Percentiles rank a stretch among this genome's conserved stretches.
These are phyloP conservation scores for Trididemnum miniatum DNA, from an alignment of 23 tunicate genomes.

Conservation along the genomic window DNA sequence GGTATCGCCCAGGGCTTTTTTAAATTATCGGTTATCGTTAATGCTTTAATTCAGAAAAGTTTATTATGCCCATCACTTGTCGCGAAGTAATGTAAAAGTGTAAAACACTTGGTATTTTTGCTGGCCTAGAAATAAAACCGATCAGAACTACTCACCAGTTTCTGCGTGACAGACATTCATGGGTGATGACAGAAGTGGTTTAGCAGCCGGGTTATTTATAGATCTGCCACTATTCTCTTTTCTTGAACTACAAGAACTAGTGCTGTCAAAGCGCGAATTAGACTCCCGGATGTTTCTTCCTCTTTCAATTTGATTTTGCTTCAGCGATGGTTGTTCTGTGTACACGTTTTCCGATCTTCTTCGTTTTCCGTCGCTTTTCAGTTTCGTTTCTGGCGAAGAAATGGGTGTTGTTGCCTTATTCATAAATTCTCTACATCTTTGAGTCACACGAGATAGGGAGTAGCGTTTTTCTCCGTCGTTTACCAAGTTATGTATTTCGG, in stretches of 20 bases:
- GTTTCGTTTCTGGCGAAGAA: conserved; percentile 23
- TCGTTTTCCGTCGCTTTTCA: not conserved
- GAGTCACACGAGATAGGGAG: conserved; percentile 33
- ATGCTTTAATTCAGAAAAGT: no score
- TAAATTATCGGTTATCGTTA: no score
- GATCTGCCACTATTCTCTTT: not conserved
- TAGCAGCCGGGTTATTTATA: not conserved
- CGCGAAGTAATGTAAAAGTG: no score
- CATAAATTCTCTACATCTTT: conserved; percentile 13
- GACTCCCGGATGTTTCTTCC: no score
- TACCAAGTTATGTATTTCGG: conserved; percentile 25
- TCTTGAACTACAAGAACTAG: conserved; percentile 39
- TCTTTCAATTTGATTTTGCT: not conserved
- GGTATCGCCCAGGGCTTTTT: no score
- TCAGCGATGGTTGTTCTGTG: conserved; percentile 43
- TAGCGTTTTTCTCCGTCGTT: conserved; percentile 20
- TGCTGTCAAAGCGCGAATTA: conserved; percentile 26
- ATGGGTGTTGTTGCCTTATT: conserved; percentile 32
- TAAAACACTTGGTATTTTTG: no score
- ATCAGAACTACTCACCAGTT: no score
- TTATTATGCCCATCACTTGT: no score
- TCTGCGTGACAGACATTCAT: no score
- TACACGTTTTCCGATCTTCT: conserved; percentile 35
- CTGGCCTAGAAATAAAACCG: no score
- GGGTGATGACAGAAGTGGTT: not conserved